These are phyloP conservation scores for Phaenicophaeus curvirostris DNA, from an alignment of 2,797 vertebrate genomes.

Conservation along the genomic window DNA sequence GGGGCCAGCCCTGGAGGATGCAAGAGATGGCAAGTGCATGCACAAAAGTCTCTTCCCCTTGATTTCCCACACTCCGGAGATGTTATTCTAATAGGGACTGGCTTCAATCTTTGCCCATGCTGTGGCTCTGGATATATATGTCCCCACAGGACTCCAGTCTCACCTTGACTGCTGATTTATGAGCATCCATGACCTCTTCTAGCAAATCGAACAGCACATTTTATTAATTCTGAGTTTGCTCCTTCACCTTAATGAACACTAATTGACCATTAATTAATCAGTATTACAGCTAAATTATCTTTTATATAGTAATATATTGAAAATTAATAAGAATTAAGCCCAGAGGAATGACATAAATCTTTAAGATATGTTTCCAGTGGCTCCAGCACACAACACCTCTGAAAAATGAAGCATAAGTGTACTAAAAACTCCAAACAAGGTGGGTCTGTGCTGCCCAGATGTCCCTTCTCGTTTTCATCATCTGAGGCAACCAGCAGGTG, in stretches of 20 bases:
- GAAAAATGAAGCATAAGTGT: neutral
- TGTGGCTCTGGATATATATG: neutral
- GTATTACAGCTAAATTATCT: neutral
- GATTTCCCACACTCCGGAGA: neutral
- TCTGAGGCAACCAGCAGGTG: neutral
- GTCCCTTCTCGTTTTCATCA: neutral
- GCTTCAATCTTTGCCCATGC: neutral
- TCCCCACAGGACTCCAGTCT: rapidly evolving
- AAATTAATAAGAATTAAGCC: neutral
- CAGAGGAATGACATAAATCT: neutral
- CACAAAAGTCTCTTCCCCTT: neutral
- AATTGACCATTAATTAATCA: constrained; percentile 12
- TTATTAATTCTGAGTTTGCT: neutral
- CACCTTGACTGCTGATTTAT: neutral
- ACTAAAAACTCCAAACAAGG: too few species aligned
- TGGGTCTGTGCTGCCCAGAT: neutral
- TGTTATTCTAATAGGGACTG: neutral
- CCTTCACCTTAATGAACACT: neutral
- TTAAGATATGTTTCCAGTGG: neutral
- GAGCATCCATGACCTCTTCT: neutral
- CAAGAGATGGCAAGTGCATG: neutral
- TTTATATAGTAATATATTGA: neutral
- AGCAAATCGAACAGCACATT: neutral
- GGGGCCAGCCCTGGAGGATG: neutral
- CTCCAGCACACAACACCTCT: neutral